Conservation (phyloP, 2,797 vertebrate genomes). For the Thalassophryne amazonica region DNA sequence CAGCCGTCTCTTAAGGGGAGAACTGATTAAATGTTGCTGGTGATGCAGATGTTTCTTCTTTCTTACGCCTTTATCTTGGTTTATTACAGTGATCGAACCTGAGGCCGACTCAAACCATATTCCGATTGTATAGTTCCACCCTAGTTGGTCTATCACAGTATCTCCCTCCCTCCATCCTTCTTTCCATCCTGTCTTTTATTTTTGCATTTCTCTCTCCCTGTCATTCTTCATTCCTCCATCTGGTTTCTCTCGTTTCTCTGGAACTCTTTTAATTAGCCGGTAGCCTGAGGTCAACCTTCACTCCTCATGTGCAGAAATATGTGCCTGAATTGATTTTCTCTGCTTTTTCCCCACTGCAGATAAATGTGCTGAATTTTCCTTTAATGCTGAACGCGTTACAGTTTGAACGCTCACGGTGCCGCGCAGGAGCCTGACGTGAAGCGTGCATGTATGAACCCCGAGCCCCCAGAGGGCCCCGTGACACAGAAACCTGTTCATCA, state of each 20-base stretch:
- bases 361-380: slow-evolving; percentile 30
- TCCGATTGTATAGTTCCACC: too few relatives aligned
- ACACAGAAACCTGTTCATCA: slow-evolving; percentile 68
- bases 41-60: too few relatives aligned
- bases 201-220: neutral
- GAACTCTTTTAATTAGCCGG: slow-evolving; percentile 72
- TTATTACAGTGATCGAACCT: too few relatives aligned
- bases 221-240: slow-evolving; percentile 27
- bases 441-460: neutral
- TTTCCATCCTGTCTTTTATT: neutral
- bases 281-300: slow-evolving; percentile 71
- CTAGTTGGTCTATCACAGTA: too few relatives aligned
- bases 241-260: slow-evolving; percentile 55
- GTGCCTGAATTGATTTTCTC: slow-evolving; percentile 40
- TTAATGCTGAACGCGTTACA: slow-evolving; percentile 23
- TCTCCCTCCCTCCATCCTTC: slow-evolving; percentile 5
- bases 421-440: slow-evolving; percentile 32
- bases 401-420: slow-evolving; percentile 42
- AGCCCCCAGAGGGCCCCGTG: too few relatives aligned
- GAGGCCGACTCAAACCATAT: too few relatives aligned
- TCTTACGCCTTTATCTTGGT: too few relatives aligned
- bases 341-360: slow-evolving; percentile 34
- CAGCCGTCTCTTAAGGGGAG: too few relatives aligned
- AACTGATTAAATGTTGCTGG: too few relatives aligned
- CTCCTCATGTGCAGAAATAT: too few relatives aligned